Percentiles rank a stretch among this genome's conserved stretches.
These are phyloP conservation scores for Cotesia vestalis DNA, from an alignment of 1,140 invertebrate species.

Conservation along the genomic window DNA sequence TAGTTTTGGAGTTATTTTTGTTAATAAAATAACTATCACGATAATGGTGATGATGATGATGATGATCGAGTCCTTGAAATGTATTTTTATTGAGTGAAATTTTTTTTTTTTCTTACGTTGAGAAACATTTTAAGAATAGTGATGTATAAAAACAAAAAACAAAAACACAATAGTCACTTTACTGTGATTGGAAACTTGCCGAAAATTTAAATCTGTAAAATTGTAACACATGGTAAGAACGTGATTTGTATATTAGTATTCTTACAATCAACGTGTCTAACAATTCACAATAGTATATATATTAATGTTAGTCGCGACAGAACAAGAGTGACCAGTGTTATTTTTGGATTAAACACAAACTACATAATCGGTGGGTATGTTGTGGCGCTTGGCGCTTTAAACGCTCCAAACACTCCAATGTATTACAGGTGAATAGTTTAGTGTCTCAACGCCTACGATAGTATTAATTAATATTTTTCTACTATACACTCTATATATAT, in stretches of 20 bases:
- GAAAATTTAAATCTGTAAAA: slow-evolving; percentile 4
- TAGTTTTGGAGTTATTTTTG: no score
- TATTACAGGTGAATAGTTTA: slow-evolving; percentile 36
- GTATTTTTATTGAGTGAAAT: no score
- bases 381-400: slow-evolving; percentile 37
- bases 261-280: no score
- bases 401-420: neutral
- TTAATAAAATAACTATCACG: no score
- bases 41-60: no score
- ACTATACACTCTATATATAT: no score
- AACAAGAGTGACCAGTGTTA: slow-evolving; percentile 39
- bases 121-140: slow-evolving; percentile 9
- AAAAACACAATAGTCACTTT: neutral
- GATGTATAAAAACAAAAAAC: no score
- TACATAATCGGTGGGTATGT: slow-evolving; percentile 28
- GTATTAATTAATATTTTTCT: no score
- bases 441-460: slow-evolving; percentile 47
- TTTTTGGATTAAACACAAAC: slow-evolving; percentile 41
- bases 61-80: no score
- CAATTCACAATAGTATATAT: neutral
- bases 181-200: slow-evolving; percentile 25
- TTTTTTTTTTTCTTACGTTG: slow-evolving; percentile 29
- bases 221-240: slow-evolving; percentile 15
- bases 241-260: neutral
- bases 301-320: neutral